Base-by-base conservation (phyloP, 1,140 invertebrate species). In the Aphelinus atriplicis region DNA sequence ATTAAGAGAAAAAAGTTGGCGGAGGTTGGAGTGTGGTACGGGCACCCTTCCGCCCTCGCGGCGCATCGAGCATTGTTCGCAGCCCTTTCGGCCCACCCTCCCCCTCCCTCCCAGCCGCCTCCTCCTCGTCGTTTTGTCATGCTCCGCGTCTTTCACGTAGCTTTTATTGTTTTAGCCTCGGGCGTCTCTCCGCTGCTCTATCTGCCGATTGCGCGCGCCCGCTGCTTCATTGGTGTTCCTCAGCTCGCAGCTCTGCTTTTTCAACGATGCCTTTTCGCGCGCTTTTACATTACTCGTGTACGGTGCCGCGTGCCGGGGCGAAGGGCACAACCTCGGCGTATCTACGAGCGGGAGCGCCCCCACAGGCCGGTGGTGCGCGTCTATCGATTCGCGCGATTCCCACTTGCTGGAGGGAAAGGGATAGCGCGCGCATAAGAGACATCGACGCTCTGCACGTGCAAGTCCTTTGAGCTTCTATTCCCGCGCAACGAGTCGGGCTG, bases 111-210 rank as follows among this genome's bases (percentile, higher is more conserved):
- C 58, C 5, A 7, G 7, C 42, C 57, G 26, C 57, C 43, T 58
- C 43, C 58, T 60, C 58, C 3, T 60, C 58, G 26, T 60, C 58
- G 42, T 60, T 60, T 60, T 60, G 58, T 45, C 5, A 26, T 26
- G 45, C 45, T 43, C 58, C 58, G 45, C 58, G 58, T 60, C 58
- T 60, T 60, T 60, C 58, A 60, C 58, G 58, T 60, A 60, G 58
- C 26, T 43, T 60, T 60, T 60, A 60, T 60, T 60, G 58, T 60
- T 60, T 60, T 60, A 43, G 9, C 66, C 63, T 65, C 47, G 63
- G 4, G n/a, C 6, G 50, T 51, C 43, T 3, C 50, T 67, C 65
- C 58, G 53, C 58, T 45, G 7, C 56, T 57, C 56, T 71, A 55
- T 61, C 67, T 55, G 9, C 45, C 42, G 6, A 43, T 43, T 60